These are phyloP conservation scores for Collichthys lucidus DNA, from an alignment of 2,113 vertebrate species.

Conservation along the genomic window DNA sequence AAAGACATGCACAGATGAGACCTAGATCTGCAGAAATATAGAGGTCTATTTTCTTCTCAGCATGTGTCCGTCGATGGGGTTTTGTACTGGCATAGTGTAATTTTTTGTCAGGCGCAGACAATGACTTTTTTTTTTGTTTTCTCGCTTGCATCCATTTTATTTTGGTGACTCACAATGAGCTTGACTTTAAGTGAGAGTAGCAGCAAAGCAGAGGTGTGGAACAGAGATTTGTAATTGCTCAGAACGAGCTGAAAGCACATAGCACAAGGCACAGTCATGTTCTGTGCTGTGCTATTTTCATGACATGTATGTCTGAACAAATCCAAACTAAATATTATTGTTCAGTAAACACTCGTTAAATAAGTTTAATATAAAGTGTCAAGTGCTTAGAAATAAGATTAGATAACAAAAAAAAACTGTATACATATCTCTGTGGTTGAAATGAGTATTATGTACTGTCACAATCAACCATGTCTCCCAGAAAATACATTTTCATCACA, in stretches of 20 bases:
- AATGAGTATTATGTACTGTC: background rate
- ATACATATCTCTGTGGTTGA: too few species aligned
- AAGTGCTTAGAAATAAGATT: background rate
- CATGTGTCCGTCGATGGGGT: background rate
- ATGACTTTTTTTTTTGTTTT: slow-evolving; percentile 12
- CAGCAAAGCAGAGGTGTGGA: slow-evolving; percentile 34
- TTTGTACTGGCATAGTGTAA: slow-evolving; percentile 17
- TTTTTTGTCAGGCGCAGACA: slow-evolving; percentile 21
- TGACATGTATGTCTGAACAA: background rate
- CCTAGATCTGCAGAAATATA: slow-evolving; percentile 13
- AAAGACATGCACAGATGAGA: slow-evolving; percentile 12
- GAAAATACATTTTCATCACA: background rate
- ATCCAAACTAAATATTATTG: background rate
- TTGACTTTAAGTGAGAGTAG: slow-evolving; percentile 26
- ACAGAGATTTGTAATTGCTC: slow-evolving; percentile 4
- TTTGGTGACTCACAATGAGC: slow-evolving; percentile 55
- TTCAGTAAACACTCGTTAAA: background rate
- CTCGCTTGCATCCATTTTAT: slow-evolving; percentile 14
- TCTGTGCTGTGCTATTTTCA: slow-evolving; percentile 1
- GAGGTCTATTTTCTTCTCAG: slow-evolving; percentile 28
- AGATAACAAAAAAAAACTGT: background rate
- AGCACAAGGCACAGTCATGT: slow-evolving; percentile 2
- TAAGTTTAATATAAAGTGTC: background rate
- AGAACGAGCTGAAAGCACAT: slow-evolving; percentile 22
- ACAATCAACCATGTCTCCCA: background rate